Base-by-base conservation (phyloP, 1,140 invertebrate species). In the Drosophila ficusphila region DNA sequence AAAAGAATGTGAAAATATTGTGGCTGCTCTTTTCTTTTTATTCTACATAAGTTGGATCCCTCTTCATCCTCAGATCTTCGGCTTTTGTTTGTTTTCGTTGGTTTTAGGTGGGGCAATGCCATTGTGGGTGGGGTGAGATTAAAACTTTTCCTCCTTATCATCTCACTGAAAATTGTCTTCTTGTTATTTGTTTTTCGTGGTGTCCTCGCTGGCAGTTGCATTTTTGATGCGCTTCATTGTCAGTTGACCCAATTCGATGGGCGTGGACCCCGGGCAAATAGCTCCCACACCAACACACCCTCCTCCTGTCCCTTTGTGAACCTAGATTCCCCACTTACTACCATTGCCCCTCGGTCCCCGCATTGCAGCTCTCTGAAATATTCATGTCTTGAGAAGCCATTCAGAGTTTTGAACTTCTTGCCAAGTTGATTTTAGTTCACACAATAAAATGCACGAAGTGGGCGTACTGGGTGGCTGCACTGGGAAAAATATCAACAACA, bases 331-430 rank as follows among this genome's bases (percentile, higher is more conserved):
- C 21, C 11, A 4, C n/a, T 44, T 19, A 19, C 14, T 16, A 8
- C 18, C 36, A 36, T 6, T 25, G 16, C 31, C 42, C 2, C 9
- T 21, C 34, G 25, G 23, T 12, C 18, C 54, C 69, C 54, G 16
- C 27, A 42, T 34, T 64, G 39, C 54, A 34, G 60, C 14, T 29
- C 34, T 29, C 57, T 74, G 41, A 74, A 74, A 75, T 58, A 76
- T 75, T 68, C 61, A 73, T 76, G 78, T 44, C 73, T 82, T 86
- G 82, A 88, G 81, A 81, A 88, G 76, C 60, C 82, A 88, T 86
- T 82, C 81, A 88, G 54, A 74, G 83, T 86, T 72, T 82, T 88
- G 58, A 88, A 86, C 81, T 86, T 88, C 69, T 79, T 64, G 51
- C 42, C 38, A 39, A 48, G 51, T 58, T 70, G 56, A 61, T 70